Percentiles rank a stretch among this genome's conserved stretches.
phyloP scores from a whole-genome alignment of 2,797 vertebrate genomes.

The Periparus ater region DNA sequence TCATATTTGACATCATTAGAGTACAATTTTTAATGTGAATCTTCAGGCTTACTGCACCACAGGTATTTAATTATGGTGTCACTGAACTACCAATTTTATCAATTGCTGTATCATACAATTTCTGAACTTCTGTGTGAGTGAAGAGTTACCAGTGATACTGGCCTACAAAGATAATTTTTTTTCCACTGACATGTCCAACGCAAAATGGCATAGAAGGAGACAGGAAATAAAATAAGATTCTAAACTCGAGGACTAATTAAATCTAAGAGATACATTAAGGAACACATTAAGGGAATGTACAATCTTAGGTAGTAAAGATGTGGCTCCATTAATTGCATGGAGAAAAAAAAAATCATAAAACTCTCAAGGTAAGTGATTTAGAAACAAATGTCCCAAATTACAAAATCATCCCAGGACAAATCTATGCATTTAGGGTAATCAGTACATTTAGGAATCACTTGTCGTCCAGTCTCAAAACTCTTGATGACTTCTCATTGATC shows the following conservation, averaged over 20 bases:
- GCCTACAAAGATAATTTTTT: not conserved
- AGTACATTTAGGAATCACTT: not conserved
- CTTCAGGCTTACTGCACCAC: not conserved
- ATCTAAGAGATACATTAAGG: not conserved
- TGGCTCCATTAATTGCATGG: not conserved
- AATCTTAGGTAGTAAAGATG: not conserved
- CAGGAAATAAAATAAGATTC: not conserved
- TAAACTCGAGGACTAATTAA: not conserved
- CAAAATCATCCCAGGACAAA: not conserved
- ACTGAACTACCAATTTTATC: not conserved
- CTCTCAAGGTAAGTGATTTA: not conserved
- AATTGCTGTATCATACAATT: accelerated
- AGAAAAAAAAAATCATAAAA: not conserved
- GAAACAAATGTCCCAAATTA: not conserved
- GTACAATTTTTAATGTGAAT: not conserved
- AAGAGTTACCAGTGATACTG: not conserved
- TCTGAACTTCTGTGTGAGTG: not conserved
- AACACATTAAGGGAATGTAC: not conserved
- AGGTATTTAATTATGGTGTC: not conserved
- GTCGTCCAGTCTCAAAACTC: not conserved
- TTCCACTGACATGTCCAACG: not conserved
- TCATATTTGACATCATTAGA: not conserved
- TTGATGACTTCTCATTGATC: not conserved
- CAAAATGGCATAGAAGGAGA: not conserved
- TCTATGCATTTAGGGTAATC: not conserved